phyloP scores from a whole-genome alignment of 2,797 vertebrate species.

The Enteromius anoplus region DNA sequence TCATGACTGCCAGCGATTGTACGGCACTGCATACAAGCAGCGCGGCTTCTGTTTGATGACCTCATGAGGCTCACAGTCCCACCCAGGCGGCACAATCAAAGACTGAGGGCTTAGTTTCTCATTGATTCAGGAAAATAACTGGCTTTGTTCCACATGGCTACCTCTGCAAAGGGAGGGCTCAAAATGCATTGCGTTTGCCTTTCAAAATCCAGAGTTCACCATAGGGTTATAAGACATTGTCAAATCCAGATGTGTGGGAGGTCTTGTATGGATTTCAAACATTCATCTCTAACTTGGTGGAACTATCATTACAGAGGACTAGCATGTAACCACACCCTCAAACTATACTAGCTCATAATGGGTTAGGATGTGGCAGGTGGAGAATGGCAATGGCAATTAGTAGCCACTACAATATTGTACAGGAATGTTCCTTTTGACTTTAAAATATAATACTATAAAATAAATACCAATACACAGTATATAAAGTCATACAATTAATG shows the following conservation, averaged over 20 bases:
- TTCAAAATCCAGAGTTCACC: constrained; percentile 32
- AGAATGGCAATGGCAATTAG: background rate
- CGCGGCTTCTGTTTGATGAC: constrained; percentile 41
- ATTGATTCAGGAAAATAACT: constrained; percentile 31
- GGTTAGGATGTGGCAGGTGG: background rate
- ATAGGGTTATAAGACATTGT: constrained; percentile 9
- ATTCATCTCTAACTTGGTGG: background rate
- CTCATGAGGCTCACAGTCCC: constrained; percentile 5
- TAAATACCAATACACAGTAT: background rate
- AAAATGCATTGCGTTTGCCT: constrained; percentile 12
- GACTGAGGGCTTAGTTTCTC: constrained; percentile 27
- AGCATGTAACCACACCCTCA: background rate
- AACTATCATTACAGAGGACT: background rate
- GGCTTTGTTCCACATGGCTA: constrained; percentile 44
- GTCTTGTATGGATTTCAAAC: constrained; percentile 4
- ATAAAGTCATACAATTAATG: background rate
- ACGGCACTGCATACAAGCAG: constrained; percentile 4
- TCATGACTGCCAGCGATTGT: background rate
- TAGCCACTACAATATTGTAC: background rate
- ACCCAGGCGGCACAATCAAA: constrained; percentile 33
- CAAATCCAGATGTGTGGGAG: constrained; percentile 25
- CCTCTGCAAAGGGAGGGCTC: constrained; percentile 5
- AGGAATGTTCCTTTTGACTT: background rate
- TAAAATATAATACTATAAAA: background rate
- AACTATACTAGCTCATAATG: background rate